A percentile compares a stretch with the other conserved stretches of the same genome.
These are phyloP conservation scores for Hypomecis punctinalis DNA, from an alignment of 2,888 invertebrate genomes.

Conservation along the genomic window DNA sequence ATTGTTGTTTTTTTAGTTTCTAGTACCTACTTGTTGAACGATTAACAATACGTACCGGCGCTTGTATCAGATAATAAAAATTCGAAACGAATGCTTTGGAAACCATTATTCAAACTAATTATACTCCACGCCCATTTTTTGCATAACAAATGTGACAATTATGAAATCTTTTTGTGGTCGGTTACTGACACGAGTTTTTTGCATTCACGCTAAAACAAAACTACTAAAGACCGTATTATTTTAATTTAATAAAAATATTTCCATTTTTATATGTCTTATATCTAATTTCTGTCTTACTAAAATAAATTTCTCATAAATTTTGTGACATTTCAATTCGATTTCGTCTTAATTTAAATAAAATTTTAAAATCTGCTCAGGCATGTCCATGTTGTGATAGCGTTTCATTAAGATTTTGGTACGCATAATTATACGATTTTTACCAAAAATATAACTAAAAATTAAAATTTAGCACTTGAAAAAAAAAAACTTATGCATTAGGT, in stretches of 20 bases:
- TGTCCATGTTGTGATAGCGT: not conserved
- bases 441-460: too few species aligned
- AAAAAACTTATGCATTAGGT: not conserved
- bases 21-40: not conserved
- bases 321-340: too few species aligned
- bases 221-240: too few species aligned
- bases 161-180: constrained; percentile 15
- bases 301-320: too few species aligned
- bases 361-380: not conserved
- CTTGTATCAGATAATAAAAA: constrained; percentile 4
- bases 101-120: constrained; percentile 7
- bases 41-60: not conserved
- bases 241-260: too few species aligned
- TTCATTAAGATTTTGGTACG: not conserved
- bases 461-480: too few species aligned
- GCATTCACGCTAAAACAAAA: not conserved
- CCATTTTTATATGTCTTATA: too few species aligned
- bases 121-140: constrained; percentile 16
- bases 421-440: too few species aligned
- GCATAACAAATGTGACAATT: constrained; percentile 22
- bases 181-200: constrained; percentile 14
- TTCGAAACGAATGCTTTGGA: not conserved
- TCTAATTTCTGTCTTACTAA: too few species aligned
- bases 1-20: too few species aligned
- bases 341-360: too few species aligned